phyloP scores from a whole-genome alignment of 2,797 vertebrate species.

The Neopelma chrysocephalum region DNA sequence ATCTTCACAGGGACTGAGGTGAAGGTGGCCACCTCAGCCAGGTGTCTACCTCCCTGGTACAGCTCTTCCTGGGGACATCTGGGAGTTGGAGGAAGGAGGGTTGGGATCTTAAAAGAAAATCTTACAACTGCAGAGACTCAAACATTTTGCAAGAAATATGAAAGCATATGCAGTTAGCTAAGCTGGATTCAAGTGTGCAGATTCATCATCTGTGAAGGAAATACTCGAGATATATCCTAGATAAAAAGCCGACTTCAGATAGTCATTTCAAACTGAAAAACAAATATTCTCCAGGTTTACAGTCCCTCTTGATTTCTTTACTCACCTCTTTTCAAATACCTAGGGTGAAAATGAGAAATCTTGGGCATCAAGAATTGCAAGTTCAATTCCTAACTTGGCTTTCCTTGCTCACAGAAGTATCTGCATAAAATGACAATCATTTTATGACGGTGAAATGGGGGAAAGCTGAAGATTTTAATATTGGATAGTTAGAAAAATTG shows the following conservation, averaged over 20 bases:
- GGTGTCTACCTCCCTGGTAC: neutral
- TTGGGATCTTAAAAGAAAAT: neutral
- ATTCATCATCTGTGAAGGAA: neutral
- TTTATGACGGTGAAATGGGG: neutral
- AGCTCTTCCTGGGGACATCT: neutral
- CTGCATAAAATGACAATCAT: neutral
- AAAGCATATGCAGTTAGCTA: neutral
- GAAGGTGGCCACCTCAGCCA: neutral
- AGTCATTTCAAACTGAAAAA: neutral
- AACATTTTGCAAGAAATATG: neutral
- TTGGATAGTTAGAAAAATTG: conserved; percentile 49
- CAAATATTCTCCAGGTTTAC: neutral
- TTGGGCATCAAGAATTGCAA: neutral
- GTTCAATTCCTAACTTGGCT: neutral
- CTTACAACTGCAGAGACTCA: neutral
- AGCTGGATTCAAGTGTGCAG: neutral
- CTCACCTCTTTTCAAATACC: neutral
- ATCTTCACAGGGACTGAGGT: neutral
- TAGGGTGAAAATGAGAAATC: neutral
- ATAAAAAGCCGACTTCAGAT: neutral
- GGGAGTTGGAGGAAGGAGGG: neutral
- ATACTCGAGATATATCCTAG: neutral
- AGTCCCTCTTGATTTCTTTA: neutral
- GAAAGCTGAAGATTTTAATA: neutral
- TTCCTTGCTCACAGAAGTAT: neutral